Conservation (phyloP, 2,888 invertebrate genomes). For the Limenitis camilla region DNA sequence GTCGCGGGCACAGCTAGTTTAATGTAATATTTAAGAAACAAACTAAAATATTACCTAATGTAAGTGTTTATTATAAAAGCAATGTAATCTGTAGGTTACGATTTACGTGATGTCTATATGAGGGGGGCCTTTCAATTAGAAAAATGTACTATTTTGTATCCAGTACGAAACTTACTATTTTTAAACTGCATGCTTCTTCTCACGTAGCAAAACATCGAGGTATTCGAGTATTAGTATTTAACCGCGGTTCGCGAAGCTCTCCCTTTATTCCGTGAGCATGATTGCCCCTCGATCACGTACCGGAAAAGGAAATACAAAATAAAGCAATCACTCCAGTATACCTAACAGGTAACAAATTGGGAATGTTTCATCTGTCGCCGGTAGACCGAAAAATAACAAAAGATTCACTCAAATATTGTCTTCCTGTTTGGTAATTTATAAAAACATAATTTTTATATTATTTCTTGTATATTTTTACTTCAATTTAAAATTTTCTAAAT, state of each 20-base stretch:
- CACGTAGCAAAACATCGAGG: too few species aligned
- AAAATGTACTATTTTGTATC: too few species aligned
- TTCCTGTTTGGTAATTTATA: not conserved
- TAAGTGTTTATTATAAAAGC: too few species aligned
- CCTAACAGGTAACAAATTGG: conserved; percentile 15
- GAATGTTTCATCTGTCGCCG: conserved; percentile 8
- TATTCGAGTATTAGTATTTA: not conserved
- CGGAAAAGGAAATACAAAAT: conserved; percentile 17
- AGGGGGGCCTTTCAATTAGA: too few species aligned
- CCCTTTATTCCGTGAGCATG: conserved; percentile 14
- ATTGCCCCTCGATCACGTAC: conserved; percentile 21
- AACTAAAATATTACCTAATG: too few species aligned
- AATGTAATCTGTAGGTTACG: too few species aligned
- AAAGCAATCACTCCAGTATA: conserved; percentile 10
- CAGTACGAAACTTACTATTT: not conserved
- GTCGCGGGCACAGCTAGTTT: too few species aligned
- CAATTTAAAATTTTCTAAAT: too few species aligned
- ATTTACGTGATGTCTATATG: too few species aligned
- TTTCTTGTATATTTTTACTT: conserved; percentile 32
- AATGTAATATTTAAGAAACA: too few species aligned
- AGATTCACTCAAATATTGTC: not conserved
- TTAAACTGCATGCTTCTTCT: too few species aligned
- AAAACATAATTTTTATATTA: not conserved
- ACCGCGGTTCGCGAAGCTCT: not conserved
- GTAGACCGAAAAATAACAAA: not conserved